A percentile compares a stretch with the other conserved stretches of the same genome.
phyloP scores from a whole-genome alignment of 2,113 vertebrate species.

The Lucifuga dentata region DNA sequence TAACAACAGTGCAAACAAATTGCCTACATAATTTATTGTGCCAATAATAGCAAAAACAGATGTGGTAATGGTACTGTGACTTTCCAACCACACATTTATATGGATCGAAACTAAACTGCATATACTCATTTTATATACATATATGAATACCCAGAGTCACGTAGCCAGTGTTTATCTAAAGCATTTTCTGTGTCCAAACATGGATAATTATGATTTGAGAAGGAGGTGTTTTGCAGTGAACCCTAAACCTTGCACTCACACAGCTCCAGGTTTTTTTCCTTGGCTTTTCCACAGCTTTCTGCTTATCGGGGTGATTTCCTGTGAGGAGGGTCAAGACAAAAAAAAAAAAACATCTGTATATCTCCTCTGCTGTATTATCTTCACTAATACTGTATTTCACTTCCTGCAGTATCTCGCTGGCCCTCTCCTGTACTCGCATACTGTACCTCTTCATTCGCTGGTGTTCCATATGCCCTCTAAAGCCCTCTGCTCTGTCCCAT shows the following conservation, averaged over 20 bases:
- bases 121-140: slow-evolving; percentile 65
- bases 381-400: slow-evolving; percentile 25
- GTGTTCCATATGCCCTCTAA: slow-evolving; percentile 70
- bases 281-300: slow-evolving; percentile 23
- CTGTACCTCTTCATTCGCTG: slow-evolving; percentile 50
- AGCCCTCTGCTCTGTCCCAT: slow-evolving; percentile 77
- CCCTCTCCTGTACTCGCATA: slow-evolving; percentile 5
- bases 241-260: slow-evolving; percentile 61
- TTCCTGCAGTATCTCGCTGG: slow-evolving; percentile 14
- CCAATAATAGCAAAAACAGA: slow-evolving; percentile 79
- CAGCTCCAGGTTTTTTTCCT: slow-evolving; percentile 43
- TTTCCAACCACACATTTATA: slow-evolving; percentile 73
- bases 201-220: slow-evolving; percentile 71
- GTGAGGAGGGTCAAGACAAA: slow-evolving; percentile 39
- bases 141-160: slow-evolving; percentile 56
- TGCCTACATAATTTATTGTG: slow-evolving; percentile 78
- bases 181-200: slow-evolving; percentile 69
- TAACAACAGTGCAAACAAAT: slow-evolving; percentile 81
- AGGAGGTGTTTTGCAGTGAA: slow-evolving; percentile 44
- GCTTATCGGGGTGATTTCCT: slow-evolving; percentile 49
- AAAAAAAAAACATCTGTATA: slow-evolving; percentile 36
- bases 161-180: slow-evolving; percentile 46
- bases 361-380: slow-evolving; percentile 26
- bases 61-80: slow-evolving; percentile 69
- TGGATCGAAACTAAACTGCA: slow-evolving; percentile 66